phyloP scores from a whole-genome alignment of 23 tunicate genomes.

The Diplosoma virens region DNA sequence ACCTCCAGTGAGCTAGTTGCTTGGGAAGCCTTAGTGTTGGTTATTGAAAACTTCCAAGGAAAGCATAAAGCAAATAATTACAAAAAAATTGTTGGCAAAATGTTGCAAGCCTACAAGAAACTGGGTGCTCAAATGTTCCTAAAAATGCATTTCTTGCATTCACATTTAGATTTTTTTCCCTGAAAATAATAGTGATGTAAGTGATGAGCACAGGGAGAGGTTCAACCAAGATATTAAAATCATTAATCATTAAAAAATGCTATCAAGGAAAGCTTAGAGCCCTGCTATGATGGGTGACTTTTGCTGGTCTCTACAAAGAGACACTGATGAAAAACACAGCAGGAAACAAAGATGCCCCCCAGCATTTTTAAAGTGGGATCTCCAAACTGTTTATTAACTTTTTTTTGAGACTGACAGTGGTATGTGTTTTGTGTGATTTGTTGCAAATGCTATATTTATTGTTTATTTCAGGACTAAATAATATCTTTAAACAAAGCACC shows the following conservation, averaged over 20 bases:
- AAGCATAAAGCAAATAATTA: background rate
- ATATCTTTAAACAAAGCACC: too few relatives aligned
- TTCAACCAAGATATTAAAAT: slow-evolving; percentile 12
- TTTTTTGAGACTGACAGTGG: background rate
- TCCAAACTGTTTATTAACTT: background rate
- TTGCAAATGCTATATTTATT: too few relatives aligned
- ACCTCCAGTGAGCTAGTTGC: background rate
- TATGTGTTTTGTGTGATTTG: background rate
- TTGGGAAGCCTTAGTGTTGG: background rate
- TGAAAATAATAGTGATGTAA: background rate
- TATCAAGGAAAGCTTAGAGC: background rate
- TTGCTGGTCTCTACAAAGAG: slow-evolving; percentile 9
- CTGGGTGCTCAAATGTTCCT: background rate
- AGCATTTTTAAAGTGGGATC: background rate
- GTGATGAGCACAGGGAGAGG: slow-evolving; percentile 13
- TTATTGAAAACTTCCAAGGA: background rate
- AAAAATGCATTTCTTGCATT: slow-evolving; percentile 18
- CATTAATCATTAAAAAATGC: slow-evolving; percentile 6
- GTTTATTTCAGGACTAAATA: too few relatives aligned
- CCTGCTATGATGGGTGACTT: slow-evolving; percentile 14
- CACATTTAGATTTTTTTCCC: slow-evolving; percentile 12
- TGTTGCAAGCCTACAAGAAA: background rate
- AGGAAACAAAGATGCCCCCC: background rate
- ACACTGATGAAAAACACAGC: background rate
- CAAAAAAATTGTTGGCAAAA: slow-evolving; percentile 1